Evolutionary conservation across 2,797 vertebrate species (phyloP).

Genomic region (Ficedula albicollis): DNA sequence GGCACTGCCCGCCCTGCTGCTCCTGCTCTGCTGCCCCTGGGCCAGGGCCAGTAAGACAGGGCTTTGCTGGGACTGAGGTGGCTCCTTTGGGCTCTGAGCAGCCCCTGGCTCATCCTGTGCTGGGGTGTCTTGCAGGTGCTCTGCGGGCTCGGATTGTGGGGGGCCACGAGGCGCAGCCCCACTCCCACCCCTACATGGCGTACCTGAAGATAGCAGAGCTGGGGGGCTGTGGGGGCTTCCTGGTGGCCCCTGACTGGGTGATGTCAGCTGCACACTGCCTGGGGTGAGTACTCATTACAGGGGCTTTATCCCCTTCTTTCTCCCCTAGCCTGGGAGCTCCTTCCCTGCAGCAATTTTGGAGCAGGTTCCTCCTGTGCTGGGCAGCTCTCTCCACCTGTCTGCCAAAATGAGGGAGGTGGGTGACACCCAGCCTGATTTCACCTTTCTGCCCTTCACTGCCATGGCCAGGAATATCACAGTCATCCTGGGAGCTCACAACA

Average conservation of each 20-base stretch:
- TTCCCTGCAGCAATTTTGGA: background rate
- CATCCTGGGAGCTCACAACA: conserved; percentile 60
- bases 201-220: background rate
- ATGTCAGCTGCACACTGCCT: conserved; percentile 64
- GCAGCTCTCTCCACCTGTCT: background rate
- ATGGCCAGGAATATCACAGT: background rate
- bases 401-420: background rate
- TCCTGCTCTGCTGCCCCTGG: background rate
- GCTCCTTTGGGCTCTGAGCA: background rate
- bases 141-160: conserved; percentile 24
- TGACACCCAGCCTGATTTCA: background rate
- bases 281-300: background rate
- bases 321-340: background rate
- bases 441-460: background rate
- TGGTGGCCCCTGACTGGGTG: conserved; percentile 60
- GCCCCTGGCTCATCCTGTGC: fast-evolving
- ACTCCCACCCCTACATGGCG: conserved; percentile 63
- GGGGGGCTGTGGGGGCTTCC: conserved; percentile 8
- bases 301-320: background rate
- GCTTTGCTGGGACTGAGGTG: fast-evolving
- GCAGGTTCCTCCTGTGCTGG: background rate
- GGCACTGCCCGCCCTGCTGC: background rate
- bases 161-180: conserved; percentile 48
- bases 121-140: background rate
- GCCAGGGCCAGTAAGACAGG: background rate